Conservation (phyloP, 2,888 invertebrate genomes). For the Melanostoma scalare region DNA sequence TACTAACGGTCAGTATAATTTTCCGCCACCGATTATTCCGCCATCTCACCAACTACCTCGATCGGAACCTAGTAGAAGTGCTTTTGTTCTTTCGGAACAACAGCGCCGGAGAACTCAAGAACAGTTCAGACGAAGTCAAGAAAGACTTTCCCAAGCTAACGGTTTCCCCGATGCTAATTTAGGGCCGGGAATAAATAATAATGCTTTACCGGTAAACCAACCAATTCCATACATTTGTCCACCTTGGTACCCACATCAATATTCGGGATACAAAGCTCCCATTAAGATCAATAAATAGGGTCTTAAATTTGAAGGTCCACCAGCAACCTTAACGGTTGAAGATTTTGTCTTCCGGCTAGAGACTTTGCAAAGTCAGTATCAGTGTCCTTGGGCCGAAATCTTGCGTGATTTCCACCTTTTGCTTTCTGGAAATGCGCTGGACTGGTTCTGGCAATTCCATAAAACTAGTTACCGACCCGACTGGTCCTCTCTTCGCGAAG, state of each 20-base stretch:
- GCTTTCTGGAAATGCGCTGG: too few species aligned
- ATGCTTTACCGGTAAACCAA: background rate
- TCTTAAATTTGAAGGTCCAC: background rate
- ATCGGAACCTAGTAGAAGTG: background rate
- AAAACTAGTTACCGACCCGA: too few species aligned
- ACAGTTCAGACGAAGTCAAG: background rate
- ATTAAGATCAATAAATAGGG: conserved; percentile 1
- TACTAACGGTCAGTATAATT: background rate
- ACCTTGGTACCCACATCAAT: background rate
- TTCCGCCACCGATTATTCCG: background rate
- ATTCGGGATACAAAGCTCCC: background rate
- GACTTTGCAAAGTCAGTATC: background rate
- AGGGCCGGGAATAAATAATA: background rate
- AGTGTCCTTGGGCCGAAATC: background rate
- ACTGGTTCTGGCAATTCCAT: too few species aligned
- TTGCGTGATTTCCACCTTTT: background rate
- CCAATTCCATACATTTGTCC: background rate
- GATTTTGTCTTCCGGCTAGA: background rate
- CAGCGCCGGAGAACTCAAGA: background rate
- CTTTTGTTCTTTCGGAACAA: background rate
- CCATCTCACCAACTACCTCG: background rate
- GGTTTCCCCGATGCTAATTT: background rate
- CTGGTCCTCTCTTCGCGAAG: too few species aligned
- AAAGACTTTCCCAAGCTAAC: background rate
- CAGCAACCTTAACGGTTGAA: background rate